These are phyloP conservation scores for Trichonephila clavata DNA, from an alignment of 1,140 invertebrate genomes.

Conservation along the genomic window DNA sequence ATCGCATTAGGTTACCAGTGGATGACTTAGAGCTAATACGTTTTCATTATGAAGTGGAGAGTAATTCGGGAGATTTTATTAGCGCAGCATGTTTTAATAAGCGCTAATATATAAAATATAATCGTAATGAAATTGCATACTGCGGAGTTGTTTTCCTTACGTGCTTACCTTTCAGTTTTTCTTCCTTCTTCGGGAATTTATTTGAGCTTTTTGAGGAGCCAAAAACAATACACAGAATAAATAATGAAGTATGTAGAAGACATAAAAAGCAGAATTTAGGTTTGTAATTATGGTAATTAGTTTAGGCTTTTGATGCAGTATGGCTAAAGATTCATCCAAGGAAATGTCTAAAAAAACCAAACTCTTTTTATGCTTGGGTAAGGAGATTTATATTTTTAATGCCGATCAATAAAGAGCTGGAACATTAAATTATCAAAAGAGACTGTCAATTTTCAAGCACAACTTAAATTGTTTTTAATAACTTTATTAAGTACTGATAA, in stretches of 20 bases:
- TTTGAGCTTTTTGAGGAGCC: background rate
- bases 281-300: slow-evolving; percentile 25
- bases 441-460: too few species aligned
- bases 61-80: slow-evolving; percentile 15
- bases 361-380: background rate
- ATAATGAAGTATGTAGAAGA: background rate
- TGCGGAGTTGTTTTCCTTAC: slow-evolving; percentile 1
- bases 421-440: background rate
- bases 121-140: slow-evolving; percentile 46
- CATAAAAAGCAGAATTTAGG: slow-evolving; percentile 3
- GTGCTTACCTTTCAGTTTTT: slow-evolving; percentile 5
- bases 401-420: background rate
- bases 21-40: slow-evolving; percentile 34
- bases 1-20: slow-evolving; percentile 1
- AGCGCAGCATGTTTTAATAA: slow-evolving; percentile 26
- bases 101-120: slow-evolving; percentile 38
- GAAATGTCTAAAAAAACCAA: background rate
- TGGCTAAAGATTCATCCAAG: too few species aligned
- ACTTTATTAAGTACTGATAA: too few species aligned
- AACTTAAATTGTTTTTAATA: too few species aligned
- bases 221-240: background rate
- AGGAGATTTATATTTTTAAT: background rate
- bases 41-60: background rate
- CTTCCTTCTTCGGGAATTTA: background rate
- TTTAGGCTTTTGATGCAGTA: background rate